Evolutionary conservation across 2,113 vertebrate species (phyloP), one percentile per base, ranked within the genome.

Genomic region (Pelecanoides urinatrix): DNA sequence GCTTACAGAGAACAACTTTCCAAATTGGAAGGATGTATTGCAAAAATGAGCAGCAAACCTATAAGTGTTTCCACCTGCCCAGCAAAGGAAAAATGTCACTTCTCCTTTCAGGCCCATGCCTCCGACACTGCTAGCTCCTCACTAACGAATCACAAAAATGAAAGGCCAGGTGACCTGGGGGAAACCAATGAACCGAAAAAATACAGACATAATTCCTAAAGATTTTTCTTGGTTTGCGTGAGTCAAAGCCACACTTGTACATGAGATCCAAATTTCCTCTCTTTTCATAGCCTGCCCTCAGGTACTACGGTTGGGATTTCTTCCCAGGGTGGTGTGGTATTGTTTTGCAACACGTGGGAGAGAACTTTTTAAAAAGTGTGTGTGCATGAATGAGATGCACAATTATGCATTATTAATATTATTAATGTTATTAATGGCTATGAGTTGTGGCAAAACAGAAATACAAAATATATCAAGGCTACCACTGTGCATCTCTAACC

Each of bases 181-280:
- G 20, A 71, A 71, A 66, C 29, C 11, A 68, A 21, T 0, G 0
- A 67, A 6, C 4, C 1, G 29, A n/a, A 11, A 13, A 42, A 40
- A 36, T 10, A 23, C 21, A n/a, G 3, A 36, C 16, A 5, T 6
- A 29, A 36, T 25, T 86, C 38, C 47, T 44, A 16, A 38, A 71
- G 21, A 2, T 50, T 55, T 84, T 68, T 55, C 19, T 42, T 68
- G 42, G 13, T n/a, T 86, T 68, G 49, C 2, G 2, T 30, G 52
- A 83, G 38, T 75, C 30, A 79, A 86, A 91, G 62, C 27, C 21
- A 36, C 29, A 7, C 16, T 29, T 42, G 9, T 17, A 44, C 6
- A 13, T 2, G 6, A 25, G 36, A 63, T 25, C 11, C 29, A 20
- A 30, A 56, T 83, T 65, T 65, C n/a, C 23, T 88, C 42, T 32